These are phyloP conservation scores for Chrysotoxum bicinctum DNA, from an alignment of 2,888 invertebrate genomes.

Conservation along the genomic window DNA sequence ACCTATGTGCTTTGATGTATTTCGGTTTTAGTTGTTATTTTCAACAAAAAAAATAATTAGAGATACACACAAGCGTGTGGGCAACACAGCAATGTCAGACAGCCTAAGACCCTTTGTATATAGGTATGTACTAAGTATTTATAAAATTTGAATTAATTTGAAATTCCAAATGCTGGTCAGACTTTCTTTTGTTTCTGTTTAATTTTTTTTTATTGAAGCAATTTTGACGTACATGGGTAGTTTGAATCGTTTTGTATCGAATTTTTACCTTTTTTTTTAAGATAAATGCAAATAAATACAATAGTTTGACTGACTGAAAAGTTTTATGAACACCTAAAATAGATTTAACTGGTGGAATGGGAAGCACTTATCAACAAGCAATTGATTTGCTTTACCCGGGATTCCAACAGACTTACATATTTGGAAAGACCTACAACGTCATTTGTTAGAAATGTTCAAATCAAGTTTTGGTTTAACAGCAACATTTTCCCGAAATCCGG, in stretches of 20 bases:
- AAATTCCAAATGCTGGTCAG: slow-evolving; percentile 64
- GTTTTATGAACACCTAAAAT: background rate
- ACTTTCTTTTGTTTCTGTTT: background rate
- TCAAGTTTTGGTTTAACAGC: background rate
- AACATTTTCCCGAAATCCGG: slow-evolving; percentile 29
- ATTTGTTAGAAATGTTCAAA: background rate
- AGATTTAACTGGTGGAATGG: background rate
- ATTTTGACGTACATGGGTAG: background rate
- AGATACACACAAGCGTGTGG: background rate
- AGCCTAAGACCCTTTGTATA: slow-evolving; percentile 20
- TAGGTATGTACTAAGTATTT: too few species aligned
- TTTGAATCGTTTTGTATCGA: slow-evolving; percentile 11
- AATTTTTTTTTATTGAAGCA: background rate
- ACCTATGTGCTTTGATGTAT: background rate
- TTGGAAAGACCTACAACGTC: slow-evolving; percentile 38
- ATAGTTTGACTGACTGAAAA: background rate
- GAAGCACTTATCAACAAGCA: background rate
- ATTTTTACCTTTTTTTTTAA: background rate
- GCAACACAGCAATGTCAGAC: background rate
- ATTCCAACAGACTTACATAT: background rate
- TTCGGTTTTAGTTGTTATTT: slow-evolving; percentile 38
- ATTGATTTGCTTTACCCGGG: background rate
- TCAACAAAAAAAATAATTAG: background rate
- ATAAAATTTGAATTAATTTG: slow-evolving; percentile 40
- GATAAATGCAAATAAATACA: slow-evolving; percentile 3